Evolutionary conservation across 1,140 invertebrate species (phyloP).

Genomic region (Geopemphigus sp.): DNA sequence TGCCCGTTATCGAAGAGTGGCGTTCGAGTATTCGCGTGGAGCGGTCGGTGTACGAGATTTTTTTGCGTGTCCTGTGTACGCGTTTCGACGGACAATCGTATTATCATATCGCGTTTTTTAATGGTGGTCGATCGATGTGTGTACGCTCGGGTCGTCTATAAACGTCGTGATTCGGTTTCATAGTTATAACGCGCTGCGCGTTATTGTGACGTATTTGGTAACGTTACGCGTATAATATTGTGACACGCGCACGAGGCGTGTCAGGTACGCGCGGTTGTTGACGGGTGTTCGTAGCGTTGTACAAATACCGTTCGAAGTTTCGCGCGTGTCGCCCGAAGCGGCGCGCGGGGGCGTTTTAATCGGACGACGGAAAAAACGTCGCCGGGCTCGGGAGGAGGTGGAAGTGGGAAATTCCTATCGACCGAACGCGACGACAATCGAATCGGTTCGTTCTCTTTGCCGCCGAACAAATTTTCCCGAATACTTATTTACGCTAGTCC

Average conservation of each 20-base stretch:
- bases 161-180: neutral
- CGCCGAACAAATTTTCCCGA: neutral
- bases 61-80: too few species aligned
- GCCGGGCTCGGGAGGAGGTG: neutral
- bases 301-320: neutral
- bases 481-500: neutral
- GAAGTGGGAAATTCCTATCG: conserved; percentile 5
- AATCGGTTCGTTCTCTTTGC: neutral
- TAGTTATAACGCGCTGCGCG: neutral
- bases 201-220: neutral
- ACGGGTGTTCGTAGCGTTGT: neutral
- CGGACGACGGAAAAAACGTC: conserved; percentile 2
- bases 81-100: neutral
- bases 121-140: neutral
- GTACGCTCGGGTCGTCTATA: neutral
- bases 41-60: too few species aligned
- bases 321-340: neutral
- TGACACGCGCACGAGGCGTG: neutral
- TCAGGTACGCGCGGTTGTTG: conserved; percentile 6
- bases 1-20: too few species aligned
- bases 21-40: too few species aligned
- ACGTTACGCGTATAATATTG: conserved; percentile 4
- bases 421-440: neutral
- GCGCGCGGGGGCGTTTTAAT: neutral
- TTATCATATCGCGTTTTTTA: neutral